Percentiles rank a stretch among this genome's conserved stretches.
Evolutionary conservation across 2,888 invertebrate genomes (phyloP).

Genomic region (Stenodema calcarata): DNA sequence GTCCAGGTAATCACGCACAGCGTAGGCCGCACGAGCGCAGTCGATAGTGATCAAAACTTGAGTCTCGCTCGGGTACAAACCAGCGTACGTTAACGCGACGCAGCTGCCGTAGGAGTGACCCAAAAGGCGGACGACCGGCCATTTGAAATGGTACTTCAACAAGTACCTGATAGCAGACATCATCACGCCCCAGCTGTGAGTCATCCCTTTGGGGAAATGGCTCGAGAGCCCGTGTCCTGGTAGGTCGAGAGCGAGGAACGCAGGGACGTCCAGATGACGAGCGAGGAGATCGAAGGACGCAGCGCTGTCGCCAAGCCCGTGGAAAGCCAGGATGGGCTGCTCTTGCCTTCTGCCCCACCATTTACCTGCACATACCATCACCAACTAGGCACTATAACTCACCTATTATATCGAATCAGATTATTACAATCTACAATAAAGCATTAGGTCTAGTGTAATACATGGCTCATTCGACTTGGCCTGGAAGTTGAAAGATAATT

Average conservation of each 20-base stretch:
- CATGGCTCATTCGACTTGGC: too few relatives aligned
- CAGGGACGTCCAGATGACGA: constrained; percentile 66
- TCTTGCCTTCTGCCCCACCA: constrained; percentile 72
- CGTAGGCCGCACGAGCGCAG: constrained; percentile 54
- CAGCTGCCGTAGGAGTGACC: constrained; percentile 68
- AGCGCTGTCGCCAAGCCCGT: constrained; percentile 82
- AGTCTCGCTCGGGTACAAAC: constrained; percentile 69
- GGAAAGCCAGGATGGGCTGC: constrained; percentile 71
- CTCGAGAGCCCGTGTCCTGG: constrained; percentile 77
- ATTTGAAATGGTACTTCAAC: constrained; percentile 61
- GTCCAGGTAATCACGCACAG: neutral
- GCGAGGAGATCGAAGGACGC: constrained; percentile 76
- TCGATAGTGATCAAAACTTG: constrained; percentile 65
- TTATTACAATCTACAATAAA: too few relatives aligned
- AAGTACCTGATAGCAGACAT: constrained; percentile 49
- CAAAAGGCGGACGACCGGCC: constrained; percentile 73
- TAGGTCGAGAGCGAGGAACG: constrained; percentile 70
- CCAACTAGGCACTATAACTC: neutral
- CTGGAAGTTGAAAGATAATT: too few relatives aligned
- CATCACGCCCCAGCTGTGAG: constrained; percentile 32
- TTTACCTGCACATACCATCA: constrained; percentile 62
- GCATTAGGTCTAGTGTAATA: too few relatives aligned
- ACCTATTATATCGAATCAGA: too few relatives aligned
- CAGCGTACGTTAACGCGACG: constrained; percentile 68
- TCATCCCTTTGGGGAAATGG: constrained; percentile 66